Evolutionary conservation across 2,113 vertebrate genomes (phyloP).

Genomic region (Odocoileus hemionus): DNA sequence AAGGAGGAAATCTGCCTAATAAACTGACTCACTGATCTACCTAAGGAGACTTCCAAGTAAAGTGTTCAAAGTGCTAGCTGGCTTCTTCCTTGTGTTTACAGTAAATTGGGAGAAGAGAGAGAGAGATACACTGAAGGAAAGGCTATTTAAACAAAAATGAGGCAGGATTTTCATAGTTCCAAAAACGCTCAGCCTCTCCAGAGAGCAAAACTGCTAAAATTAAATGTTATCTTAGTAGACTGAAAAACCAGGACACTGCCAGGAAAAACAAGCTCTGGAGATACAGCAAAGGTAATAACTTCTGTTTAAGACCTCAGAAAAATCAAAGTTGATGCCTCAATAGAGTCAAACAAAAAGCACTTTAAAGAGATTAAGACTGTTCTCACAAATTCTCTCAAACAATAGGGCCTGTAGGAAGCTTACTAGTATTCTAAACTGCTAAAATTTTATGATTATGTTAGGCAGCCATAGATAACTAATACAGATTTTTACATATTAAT

Average conservation of each 20-base stretch:
- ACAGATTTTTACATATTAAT: neutral
- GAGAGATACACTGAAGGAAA: neutral
- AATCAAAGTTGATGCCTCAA: neutral
- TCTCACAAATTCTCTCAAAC: neutral
- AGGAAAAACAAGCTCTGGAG: neutral
- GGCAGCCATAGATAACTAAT: neutral
- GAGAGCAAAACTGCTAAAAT: neutral
- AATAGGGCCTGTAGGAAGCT: neutral
- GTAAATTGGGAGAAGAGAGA: neutral
- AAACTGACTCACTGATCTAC: neutral
- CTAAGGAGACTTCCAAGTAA: neutral
- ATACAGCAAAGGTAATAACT: neutral
- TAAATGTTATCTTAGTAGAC: neutral
- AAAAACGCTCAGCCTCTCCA: neutral
- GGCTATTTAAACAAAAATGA: neutral
- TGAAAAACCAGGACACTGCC: neutral
- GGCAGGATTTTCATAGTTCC: neutral
- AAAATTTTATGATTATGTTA: neutral
- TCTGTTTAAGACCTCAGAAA: constrained; percentile 20
- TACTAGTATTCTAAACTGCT: neutral
- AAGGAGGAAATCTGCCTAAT: neutral
- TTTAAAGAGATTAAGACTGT: neutral
- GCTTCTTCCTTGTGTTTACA: neutral
- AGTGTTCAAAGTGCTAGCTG: neutral
- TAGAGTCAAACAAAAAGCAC: neutral